Base-by-base conservation (phyloP, 2,888 invertebrate genomes). In the Calephelis perditalis region DNA sequence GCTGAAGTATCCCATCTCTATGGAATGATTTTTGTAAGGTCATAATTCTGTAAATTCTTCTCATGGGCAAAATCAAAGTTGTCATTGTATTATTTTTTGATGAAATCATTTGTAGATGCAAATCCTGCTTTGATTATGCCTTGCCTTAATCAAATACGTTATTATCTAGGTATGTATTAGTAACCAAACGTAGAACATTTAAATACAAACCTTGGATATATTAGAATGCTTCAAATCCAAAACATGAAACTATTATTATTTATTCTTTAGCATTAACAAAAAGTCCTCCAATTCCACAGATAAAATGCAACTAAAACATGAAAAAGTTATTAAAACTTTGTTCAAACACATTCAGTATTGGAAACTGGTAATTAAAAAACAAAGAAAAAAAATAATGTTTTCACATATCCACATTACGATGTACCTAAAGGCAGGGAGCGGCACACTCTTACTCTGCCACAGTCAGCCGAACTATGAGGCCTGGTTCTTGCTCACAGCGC, bases 391-490 rank as follows among this genome's bases (percentile, higher is more conserved):
- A 35, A 10, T 9, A 26, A 52, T 52, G 35, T 35, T 52, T 49
- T 52, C 52, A 52, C 52, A 52, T 52, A 10, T 52, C 7, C 52
- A 52, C 52, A 11, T 35, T 52, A 49, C 35, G 35, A 52, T 6
- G 35, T 52, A 52, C 52, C 52, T 56, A 36, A 36, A 3, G 12
- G 9, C 36, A 56, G 59, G 46, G 55, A 55, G 11, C 45, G 15
- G 55, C 37, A 45, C 59, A 36, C 15, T 45, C 46, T 60, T 37
- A 37, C 59, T 56, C 74, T 76, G 77, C 73, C 56, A 69, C 70
- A 65, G 69, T 68, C 74, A 71, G 68, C 69, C 73, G 73, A 73
- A 76, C 75, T 73, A 70, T 63, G 67, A 60, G 64, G 64, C 65
- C 66, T 58, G 70, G 67, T 67, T 66, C 67, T 62, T 68, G 68